Conservation (phyloP, 2,797 vertebrate species). For the Pipistrellus kuhlii region DNA sequence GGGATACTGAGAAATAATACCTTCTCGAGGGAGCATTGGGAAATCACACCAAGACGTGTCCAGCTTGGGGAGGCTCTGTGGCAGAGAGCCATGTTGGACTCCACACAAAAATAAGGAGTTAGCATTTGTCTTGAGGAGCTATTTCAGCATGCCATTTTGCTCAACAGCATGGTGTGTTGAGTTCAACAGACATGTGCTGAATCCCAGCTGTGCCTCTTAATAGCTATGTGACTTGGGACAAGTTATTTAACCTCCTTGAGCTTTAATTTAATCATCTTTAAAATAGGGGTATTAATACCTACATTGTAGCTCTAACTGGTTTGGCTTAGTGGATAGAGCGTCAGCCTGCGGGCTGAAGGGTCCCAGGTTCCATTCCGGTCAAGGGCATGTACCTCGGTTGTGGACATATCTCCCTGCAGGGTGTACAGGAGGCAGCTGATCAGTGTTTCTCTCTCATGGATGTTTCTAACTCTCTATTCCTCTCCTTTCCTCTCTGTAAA, state of each 20-base stretch:
- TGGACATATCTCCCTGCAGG: too few relatives aligned
- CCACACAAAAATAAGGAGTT: neutral
- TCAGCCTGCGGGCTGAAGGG: too few relatives aligned
- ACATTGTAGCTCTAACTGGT: neutral
- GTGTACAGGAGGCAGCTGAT: too few relatives aligned
- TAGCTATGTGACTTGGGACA: neutral
- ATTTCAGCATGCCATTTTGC: neutral
- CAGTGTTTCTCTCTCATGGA: too few relatives aligned
- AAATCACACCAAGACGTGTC: slow-evolving; percentile 42
- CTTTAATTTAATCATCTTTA: neutral
- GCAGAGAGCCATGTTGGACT: neutral
- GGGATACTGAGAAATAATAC: slow-evolving; percentile 51
- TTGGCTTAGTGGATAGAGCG: too few relatives aligned
- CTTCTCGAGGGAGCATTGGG: neutral
- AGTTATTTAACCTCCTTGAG: neutral
- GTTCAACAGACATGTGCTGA: neutral
- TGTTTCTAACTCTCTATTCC: too few relatives aligned
- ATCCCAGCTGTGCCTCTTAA: neutral
- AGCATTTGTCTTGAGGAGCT: neutral
- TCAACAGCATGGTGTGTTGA: neutral
- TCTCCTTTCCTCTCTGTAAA: too few relatives aligned
- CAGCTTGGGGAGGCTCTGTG: neutral
- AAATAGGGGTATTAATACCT: neutral
- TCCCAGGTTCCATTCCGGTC: too few relatives aligned
- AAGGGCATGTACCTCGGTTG: too few relatives aligned